These are phyloP conservation scores for Deladenus siricidicola DNA, from an alignment of 2,888 invertebrate genomes.

Conservation along the genomic window DNA sequence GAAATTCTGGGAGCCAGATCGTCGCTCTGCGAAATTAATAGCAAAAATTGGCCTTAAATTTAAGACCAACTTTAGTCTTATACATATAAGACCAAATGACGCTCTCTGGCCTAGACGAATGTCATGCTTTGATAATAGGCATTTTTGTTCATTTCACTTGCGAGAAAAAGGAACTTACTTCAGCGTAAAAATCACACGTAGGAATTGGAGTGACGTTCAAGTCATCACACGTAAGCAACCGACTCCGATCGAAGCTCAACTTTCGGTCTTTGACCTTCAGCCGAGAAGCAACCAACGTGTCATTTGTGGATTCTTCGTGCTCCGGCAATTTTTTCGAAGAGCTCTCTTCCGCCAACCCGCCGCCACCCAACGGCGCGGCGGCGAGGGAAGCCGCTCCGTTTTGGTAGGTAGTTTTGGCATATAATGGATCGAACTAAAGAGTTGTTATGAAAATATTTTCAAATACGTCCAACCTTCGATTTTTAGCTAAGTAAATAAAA, in stretches of 20 bases:
- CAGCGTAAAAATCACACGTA: constrained; percentile 15
- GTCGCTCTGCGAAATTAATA: too few species aligned
- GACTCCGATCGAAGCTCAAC: constrained; percentile 5
- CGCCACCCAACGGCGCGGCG: not conserved
- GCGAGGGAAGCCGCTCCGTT: not conserved
- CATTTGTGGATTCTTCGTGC: not conserved
- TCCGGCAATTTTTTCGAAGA: not conserved
- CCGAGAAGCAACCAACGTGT: too few species aligned
- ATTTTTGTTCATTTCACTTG: not conserved
- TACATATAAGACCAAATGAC: not conserved
- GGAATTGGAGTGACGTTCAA: not conserved
- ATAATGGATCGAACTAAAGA: constrained; percentile 23
- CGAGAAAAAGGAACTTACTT: constrained; percentile 7
- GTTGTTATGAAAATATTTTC: not conserved
- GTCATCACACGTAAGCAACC: constrained; percentile 13
- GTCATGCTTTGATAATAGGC: too few species aligned
- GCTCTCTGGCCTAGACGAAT: too few species aligned
- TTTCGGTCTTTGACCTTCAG: constrained; percentile 2
- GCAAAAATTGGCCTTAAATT: too few species aligned
- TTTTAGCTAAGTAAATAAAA: too few species aligned
- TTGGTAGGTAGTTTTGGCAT: not conserved
- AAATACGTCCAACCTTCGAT: too few species aligned
- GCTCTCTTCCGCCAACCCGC: not conserved
- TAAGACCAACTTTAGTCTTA: too few species aligned
- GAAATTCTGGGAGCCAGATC: too few species aligned